These are phyloP conservation scores for Neosilurus mollespiculum DNA, from an alignment of 2,797 vertebrate genomes.

Conservation along the genomic window DNA sequence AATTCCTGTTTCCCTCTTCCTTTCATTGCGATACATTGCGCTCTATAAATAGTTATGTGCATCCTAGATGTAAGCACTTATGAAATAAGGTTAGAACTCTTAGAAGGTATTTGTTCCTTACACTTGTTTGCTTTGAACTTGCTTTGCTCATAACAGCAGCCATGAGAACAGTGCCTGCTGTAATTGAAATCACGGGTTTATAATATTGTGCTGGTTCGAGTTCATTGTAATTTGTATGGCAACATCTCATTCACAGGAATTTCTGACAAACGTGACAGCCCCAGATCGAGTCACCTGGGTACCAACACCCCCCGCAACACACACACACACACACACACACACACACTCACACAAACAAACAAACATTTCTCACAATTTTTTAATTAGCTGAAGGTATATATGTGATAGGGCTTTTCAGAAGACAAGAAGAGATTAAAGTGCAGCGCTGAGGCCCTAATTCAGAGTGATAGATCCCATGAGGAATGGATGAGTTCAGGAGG, in stretches of 20 bases:
- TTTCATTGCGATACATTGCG: no score
- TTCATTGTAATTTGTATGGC: neutral
- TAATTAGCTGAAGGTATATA: slow-evolving; percentile 68
- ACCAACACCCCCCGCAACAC: no score
- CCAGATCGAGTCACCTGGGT: neutral
- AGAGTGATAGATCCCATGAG: slow-evolving; percentile 60
- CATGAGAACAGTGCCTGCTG: neutral
- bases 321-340: no score
- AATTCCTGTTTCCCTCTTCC: neutral
- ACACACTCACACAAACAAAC: no score
- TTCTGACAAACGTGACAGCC: neutral
- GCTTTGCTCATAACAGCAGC: neutral
- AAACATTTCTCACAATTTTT: slow-evolving; percentile 35
- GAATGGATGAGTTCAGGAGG: slow-evolving; percentile 14
- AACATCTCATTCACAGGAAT: neutral
- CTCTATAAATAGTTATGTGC: no score
- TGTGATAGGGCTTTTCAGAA: slow-evolving; percentile 88
- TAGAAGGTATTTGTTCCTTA: no score
- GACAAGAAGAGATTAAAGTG: slow-evolving; percentile 62
- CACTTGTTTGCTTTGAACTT: no score
- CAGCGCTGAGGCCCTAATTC: slow-evolving; percentile 80
- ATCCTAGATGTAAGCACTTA: no score
- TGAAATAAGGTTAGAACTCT: no score
- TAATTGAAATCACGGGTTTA: slow-evolving; percentile 11
- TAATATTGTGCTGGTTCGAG: neutral